Base-by-base conservation (phyloP, 2,797 vertebrate genomes). In the Heteromormyrus szaboi region DNA sequence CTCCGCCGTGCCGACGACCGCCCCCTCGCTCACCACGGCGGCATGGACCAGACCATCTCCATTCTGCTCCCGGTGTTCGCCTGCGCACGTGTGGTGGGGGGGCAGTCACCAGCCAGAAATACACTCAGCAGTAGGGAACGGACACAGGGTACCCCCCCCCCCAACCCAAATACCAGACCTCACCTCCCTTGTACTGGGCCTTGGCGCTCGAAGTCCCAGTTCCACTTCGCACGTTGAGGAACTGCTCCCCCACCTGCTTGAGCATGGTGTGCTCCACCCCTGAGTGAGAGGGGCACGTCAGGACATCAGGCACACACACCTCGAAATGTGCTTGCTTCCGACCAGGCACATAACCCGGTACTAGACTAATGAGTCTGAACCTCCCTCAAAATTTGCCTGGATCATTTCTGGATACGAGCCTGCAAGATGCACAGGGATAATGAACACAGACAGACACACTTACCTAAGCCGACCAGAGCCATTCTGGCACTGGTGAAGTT, bases 391-490 rank as follows among this genome's bases (percentile, higher is more conserved):
- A 65, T 65, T 1, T 29, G 25, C 25, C 62, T 29, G 9, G 62
- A 14, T 68, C 9, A 68, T 68, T 29, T 33, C 25, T 4, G 9
- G 22, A 29, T 29, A 68, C 29, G 1, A 25, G 62, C 62, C 22
- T 4, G 62, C 3, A 65, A 5, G 12, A 72, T 17, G 12, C 14
- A 6, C 29, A 37, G 33, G 68, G 29, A 17, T 72, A 72, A 72
- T 72, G 33, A 65, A 88, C 41, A 22, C 7, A 56, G 4, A 53
- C 12, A 68, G 56, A 85, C 68, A 62, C 3, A 87, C 97, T 90
- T 95, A 99, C 99, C 98, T 84, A 99, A 94, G 91, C 99, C 98
- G 89, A 99, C 95, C 14, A 99, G 97, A 88, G 98, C 98, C 97
- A 99, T 99, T 92, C 98, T 96, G 12, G 96, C 93, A 88, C 97